phyloP scores from a whole-genome alignment of 2,113 vertebrate genomes.

The Saccopteryx bilineata region DNA sequence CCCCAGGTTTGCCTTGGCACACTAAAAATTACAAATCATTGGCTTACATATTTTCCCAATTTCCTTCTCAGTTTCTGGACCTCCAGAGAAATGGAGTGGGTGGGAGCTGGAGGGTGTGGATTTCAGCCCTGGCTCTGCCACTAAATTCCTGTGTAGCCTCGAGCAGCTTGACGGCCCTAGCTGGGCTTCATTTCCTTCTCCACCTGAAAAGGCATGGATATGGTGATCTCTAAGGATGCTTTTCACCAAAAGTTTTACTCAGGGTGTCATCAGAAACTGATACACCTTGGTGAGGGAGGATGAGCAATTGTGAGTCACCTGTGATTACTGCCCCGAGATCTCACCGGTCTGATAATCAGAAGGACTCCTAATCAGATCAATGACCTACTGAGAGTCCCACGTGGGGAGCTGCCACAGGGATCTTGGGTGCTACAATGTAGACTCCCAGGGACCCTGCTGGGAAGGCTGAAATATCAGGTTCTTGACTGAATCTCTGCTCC shows the following conservation, averaged over 20 bases:
- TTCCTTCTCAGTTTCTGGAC: not conserved
- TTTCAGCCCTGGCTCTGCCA: not conserved
- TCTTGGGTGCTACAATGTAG: not conserved
- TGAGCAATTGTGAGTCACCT: not conserved
- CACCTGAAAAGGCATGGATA: not conserved
- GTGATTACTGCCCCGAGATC: not conserved
- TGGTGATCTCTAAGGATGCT: not conserved
- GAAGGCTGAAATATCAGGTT: not conserved
- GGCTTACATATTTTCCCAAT: not conserved
- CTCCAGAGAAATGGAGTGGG: not conserved
- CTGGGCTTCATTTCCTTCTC: not conserved
- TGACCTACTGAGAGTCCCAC: not conserved
- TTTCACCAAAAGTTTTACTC: not conserved
- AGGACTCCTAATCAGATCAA: not conserved
- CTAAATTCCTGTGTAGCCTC: not conserved
- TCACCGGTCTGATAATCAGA: not conserved
- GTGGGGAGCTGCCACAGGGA: not conserved
- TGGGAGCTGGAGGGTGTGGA: not conserved
- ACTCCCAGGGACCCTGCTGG: not conserved
- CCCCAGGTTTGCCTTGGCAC: not conserved
- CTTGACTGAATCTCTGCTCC: not conserved
- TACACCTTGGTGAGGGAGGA: not conserved
- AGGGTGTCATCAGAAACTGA: not conserved
- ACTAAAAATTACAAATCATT: conserved; percentile 8
- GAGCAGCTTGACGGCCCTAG: not conserved